These are phyloP conservation scores for Drosophila greeni DNA, from an alignment of 2,888 invertebrate species.

Conservation along the genomic window DNA sequence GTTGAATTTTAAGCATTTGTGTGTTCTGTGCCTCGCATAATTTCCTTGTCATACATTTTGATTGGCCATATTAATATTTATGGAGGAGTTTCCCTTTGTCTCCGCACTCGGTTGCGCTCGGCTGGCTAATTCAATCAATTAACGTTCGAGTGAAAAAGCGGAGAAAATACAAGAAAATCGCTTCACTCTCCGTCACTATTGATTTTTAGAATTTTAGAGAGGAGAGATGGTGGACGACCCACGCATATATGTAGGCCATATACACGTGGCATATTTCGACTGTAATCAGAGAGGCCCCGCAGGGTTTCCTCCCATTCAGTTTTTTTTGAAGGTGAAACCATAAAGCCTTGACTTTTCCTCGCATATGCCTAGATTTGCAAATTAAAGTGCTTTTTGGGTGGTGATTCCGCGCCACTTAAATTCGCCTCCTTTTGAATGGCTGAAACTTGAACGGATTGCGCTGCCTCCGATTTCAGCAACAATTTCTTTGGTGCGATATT, in stretches of 20 bases:
- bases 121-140: slow-evolving; percentile 63
- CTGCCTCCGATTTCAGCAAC: slow-evolving; percentile 28
- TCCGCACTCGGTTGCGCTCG: slow-evolving; percentile 32
- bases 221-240: slow-evolving; percentile 5
- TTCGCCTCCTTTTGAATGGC: slow-evolving; percentile 18
- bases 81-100: slow-evolving; percentile 44
- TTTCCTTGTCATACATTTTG: slow-evolving; percentile 68
- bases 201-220: slow-evolving; percentile 56
- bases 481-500: slow-evolving; percentile 33
- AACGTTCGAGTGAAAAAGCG: slow-evolving; percentile 30
- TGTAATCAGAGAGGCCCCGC: slow-evolving; percentile 55
- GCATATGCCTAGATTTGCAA: slow-evolving; percentile 61
- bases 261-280: slow-evolving; percentile 44
- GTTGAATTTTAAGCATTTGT: slow-evolving; percentile 53
- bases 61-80: slow-evolving; percentile 65
- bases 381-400: slow-evolving; percentile 40
- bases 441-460: slow-evolving; percentile 32
- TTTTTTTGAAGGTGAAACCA: slow-evolving; percentile 50
- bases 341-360: slow-evolving; percentile 38
- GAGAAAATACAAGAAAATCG: slow-evolving; percentile 23
- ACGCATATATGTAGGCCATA: not conserved
- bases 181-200: slow-evolving; percentile 47
- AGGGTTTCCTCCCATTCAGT: slow-evolving; percentile 34
- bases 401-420: slow-evolving; percentile 16
- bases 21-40: slow-evolving; percentile 51